These are phyloP conservation scores for Chrysodeixis includens DNA, from an alignment of 2,888 invertebrate species.

Conservation along the genomic window DNA sequence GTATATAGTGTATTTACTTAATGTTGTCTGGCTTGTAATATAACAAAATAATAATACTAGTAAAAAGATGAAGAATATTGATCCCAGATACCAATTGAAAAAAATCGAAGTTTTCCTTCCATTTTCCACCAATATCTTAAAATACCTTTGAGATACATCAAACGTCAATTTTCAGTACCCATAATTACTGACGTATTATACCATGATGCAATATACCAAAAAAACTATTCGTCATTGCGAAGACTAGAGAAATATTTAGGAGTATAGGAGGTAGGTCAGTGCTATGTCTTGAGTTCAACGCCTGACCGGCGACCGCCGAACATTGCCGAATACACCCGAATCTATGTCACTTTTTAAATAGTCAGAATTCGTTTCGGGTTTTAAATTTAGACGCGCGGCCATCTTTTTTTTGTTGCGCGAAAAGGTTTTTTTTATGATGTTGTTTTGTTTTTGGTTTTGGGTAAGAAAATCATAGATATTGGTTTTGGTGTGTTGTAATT, in stretches of 20 bases:
- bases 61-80: no score
- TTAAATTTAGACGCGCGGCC: constrained; percentile 22
- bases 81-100: no score
- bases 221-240: background rate
- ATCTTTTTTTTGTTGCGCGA: background rate
- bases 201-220: background rate
- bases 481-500: background rate
- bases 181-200: background rate
- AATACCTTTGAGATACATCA: no score
- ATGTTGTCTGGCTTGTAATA: no score
- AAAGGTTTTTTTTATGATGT: background rate
- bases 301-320: constrained; percentile 53
- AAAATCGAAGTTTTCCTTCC: no score
- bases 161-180: no score
- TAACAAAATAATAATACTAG: no score
- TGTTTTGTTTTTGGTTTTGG: background rate
- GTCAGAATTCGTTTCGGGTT: constrained; percentile 30
- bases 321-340: constrained; percentile 55
- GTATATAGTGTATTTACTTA: no score
- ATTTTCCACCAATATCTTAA: no score
- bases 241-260: background rate
- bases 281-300: constrained; percentile 37
- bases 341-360: constrained; percentile 59
- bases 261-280: constrained; percentile 52
- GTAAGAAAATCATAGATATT: background rate